A percentile compares a stretch with the other conserved stretches of the same genome.
Conservation (phyloP, 2,888 invertebrate genomes). For the Ennomos erosarius region DNA sequence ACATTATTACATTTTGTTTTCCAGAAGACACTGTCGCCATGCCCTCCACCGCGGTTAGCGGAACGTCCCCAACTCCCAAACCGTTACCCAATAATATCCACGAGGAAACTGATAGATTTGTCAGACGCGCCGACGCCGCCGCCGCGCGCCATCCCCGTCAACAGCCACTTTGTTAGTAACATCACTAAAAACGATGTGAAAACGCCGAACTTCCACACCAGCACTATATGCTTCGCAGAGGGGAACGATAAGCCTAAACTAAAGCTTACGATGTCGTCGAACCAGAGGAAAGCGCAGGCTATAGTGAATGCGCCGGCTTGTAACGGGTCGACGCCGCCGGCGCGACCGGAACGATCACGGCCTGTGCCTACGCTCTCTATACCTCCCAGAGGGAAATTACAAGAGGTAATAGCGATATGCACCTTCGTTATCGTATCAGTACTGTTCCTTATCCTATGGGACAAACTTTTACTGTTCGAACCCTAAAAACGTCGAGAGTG, state of each 20-base stretch:
- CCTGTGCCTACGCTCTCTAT: constrained; percentile 40
- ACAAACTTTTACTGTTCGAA: constrained; percentile 54
- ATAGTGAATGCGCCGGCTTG: constrained; percentile 42
- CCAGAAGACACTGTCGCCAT: constrained; percentile 80
- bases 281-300: constrained; percentile 58
- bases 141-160: constrained; percentile 57
- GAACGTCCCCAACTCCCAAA: constrained; percentile 74
- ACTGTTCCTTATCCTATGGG: constrained; percentile 62
- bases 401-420: constrained; percentile 80
- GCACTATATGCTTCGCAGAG: constrained; percentile 77
- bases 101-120: constrained; percentile 74
- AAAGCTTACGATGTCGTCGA: constrained; percentile 71
- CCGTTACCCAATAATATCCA: constrained; percentile 78
- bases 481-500: constrained; percentile 57
- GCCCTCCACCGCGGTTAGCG: constrained; percentile 77
- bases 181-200: constrained; percentile 69
- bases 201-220: constrained; percentile 69
- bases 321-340: constrained; percentile 54
- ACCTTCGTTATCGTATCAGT: constrained; percentile 73
- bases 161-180: constrained; percentile 72
- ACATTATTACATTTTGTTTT: constrained; percentile 80
- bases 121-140: constrained; percentile 77
- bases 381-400: constrained; percentile 56
- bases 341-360: constrained; percentile 46
- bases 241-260: constrained; percentile 72